Percentiles rank a stretch among this genome's conserved stretches.
Conservation (phyloP, 2,797 vertebrate genomes). For the Tadarida brasiliensis region DNA sequence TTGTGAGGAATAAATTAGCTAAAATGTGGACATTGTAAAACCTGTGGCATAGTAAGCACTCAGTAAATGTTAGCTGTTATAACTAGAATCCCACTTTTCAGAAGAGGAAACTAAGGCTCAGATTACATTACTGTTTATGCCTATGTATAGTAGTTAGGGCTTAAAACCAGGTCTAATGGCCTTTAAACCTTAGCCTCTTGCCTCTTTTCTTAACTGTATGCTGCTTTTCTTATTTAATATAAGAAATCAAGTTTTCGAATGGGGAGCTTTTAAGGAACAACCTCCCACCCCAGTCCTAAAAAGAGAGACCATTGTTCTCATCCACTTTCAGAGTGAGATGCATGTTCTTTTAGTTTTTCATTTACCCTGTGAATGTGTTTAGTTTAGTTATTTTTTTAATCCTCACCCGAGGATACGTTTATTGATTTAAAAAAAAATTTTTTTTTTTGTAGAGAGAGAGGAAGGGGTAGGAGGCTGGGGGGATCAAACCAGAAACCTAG, state of each 20-base stretch:
- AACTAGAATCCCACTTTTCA: background rate
- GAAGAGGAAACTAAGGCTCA: background rate
- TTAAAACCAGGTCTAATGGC: background rate
- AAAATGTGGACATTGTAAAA: background rate
- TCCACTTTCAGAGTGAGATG: background rate
- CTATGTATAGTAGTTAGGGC: background rate
- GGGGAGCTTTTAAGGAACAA: background rate
- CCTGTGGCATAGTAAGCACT: background rate
- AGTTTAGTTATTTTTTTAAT: background rate
- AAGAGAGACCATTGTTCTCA: conserved; percentile 36
- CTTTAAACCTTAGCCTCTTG: conserved; percentile 17
- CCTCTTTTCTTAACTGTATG: background rate
- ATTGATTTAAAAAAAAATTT: background rate
- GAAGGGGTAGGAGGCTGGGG: no score
- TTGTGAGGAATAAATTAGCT: background rate
- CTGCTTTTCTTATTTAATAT: conserved; percentile 19
- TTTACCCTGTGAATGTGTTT: conserved; percentile 28
- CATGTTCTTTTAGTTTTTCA: background rate
- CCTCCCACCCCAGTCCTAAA: background rate
- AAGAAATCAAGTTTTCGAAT: conserved; percentile 4
- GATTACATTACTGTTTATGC: background rate
- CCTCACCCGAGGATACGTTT: background rate
- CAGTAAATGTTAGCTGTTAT: background rate
- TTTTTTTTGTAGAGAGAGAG: background rate
- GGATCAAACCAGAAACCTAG: no score